A percentile compares a stretch with the other conserved stretches of the same genome.
phyloP scores from a whole-genome alignment of 2,888 invertebrate species.

The Tetropium fuscum region DNA sequence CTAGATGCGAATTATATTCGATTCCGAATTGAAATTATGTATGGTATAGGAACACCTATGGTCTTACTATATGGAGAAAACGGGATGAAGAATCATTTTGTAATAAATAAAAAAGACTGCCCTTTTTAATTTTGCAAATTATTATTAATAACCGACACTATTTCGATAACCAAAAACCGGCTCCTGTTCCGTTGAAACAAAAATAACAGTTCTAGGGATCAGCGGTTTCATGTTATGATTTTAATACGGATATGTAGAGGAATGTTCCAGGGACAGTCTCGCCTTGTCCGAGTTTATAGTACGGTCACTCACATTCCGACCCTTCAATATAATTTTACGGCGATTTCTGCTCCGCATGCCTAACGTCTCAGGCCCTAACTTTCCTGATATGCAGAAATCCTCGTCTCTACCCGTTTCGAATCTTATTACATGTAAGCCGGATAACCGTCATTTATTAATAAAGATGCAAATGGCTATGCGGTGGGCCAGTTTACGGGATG shows the following conservation, averaged over 20 bases:
- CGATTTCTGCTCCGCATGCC: background rate
- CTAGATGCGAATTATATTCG: no score
- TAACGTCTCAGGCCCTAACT: background rate
- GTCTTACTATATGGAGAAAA: no score
- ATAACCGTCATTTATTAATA: constrained; percentile 1
- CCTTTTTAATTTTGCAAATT: no score
- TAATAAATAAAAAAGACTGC: no score
- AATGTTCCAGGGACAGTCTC: constrained; percentile 19
- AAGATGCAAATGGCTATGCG: background rate
- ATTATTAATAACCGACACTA: no score
- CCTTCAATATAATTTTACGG: constrained; percentile 46
- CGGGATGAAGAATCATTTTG: no score
- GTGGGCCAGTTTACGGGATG: background rate
- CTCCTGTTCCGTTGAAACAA: no score
- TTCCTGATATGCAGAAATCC: background rate
- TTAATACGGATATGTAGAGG: constrained; percentile 21
- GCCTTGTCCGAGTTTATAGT: constrained; percentile 26
- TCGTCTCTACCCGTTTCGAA: background rate
- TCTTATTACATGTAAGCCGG: background rate
- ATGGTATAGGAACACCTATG: no score
- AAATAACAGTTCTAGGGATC: no score
- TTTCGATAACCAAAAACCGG: no score
- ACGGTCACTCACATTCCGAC: constrained; percentile 40
- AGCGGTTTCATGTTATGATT: constrained; percentile 24
- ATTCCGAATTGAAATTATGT: no score